phyloP scores from a whole-genome alignment of 2,888 invertebrate species.

The Trichogramma evanescens region DNA sequence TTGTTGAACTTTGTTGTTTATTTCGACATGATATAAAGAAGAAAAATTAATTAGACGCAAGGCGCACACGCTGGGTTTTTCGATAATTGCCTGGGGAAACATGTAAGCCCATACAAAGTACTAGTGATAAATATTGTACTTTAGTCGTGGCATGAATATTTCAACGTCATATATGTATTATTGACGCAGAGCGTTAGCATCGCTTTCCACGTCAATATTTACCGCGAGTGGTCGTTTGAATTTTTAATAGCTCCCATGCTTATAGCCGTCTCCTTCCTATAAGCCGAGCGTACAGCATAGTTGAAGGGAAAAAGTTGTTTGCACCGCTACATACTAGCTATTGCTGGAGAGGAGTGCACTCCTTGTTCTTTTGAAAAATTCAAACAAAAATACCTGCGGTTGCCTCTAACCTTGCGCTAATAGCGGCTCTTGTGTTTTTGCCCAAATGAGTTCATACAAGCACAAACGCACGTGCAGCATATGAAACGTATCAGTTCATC shows the following conservation, averaged over 20 bases:
- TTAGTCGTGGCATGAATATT: too few species aligned
- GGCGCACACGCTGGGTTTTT: too few species aligned
- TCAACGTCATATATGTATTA: too few species aligned
- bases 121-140: too few species aligned
- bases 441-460: not conserved
- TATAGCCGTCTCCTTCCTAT: not conserved
- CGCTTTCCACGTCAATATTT: conserved; percentile 3
- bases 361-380: conserved; percentile 6
- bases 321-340: too few species aligned
- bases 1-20: too few species aligned
- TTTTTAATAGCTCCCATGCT: conserved; percentile 2
- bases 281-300: too few species aligned
- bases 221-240: not conserved
- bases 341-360: not conserved
- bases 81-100: too few species aligned
- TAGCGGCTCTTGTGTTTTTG: not conserved
- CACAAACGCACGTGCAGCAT: not conserved
- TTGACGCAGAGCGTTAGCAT: not conserved
- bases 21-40: too few species aligned
- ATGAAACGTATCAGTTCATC: not conserved
- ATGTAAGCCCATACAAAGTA: too few species aligned
- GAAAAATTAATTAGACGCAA: too few species aligned
- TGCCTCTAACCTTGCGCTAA: not conserved
- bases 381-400: not conserved
- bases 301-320: not conserved